These are phyloP conservation scores for Bedellia somnulentella DNA, from an alignment of 2,888 invertebrate species.

Conservation along the genomic window DNA sequence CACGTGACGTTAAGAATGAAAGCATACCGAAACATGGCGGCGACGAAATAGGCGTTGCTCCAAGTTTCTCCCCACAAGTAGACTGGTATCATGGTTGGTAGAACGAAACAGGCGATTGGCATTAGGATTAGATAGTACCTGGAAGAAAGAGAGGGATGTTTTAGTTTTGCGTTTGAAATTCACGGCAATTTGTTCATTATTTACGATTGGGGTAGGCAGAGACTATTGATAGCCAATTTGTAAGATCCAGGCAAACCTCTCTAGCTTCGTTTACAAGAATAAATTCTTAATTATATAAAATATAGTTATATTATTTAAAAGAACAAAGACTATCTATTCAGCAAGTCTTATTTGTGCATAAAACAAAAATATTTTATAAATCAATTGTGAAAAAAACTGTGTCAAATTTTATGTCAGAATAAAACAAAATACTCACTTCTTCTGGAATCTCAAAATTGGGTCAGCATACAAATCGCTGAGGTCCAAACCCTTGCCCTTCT, in stretches of 20 bases:
- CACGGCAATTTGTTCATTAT: too few species aligned
- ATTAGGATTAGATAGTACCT: conserved; percentile 77
- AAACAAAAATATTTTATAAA: too few species aligned
- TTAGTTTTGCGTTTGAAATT: not conserved
- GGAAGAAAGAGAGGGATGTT: conserved; percentile 8
- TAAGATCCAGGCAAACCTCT: too few species aligned
- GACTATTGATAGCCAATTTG: too few species aligned
- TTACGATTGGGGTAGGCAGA: too few species aligned
- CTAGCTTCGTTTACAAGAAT: too few species aligned
- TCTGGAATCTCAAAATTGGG: conserved; percentile 84
- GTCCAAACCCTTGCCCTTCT: conserved; percentile 84
- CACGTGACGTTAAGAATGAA: conserved; percentile 84
- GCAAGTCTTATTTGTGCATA: too few species aligned
- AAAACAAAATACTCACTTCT: conserved; percentile 84
- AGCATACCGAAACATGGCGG: conserved; percentile 75
- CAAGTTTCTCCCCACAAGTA: conserved; percentile 77
- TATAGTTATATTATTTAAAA: too few species aligned
- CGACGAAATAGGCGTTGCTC: conserved; percentile 67
- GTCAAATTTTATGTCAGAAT: too few species aligned
- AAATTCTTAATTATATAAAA: too few species aligned
- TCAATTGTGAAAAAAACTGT: too few species aligned
- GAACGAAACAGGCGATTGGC: conserved; percentile 72
- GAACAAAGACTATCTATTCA: too few species aligned
- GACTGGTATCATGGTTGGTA: conserved; percentile 77
- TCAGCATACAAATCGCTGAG: conserved; percentile 81